phyloP scores from a whole-genome alignment of 2,888 invertebrate genomes.

The Steinernema hermaphroditum region DNA sequence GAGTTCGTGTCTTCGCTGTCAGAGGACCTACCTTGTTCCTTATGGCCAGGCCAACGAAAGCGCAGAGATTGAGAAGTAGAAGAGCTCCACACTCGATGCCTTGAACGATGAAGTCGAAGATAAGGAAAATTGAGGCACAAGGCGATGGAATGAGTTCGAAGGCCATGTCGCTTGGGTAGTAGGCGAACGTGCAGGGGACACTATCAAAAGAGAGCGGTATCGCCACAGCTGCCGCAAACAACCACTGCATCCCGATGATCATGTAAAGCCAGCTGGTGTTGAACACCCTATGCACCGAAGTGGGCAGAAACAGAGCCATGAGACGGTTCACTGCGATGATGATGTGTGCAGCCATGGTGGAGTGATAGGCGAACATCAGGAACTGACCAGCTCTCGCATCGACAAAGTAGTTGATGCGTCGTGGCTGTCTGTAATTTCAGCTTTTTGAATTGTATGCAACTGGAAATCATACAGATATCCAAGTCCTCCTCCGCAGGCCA shows the following conservation, averaged over 20 bases:
- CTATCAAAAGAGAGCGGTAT: neutral
- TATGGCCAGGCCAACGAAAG: neutral
- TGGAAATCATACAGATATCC: neutral
- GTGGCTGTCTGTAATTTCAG: neutral
- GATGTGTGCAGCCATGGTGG: constrained; percentile 11
- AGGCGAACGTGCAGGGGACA: neutral
- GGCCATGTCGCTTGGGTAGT: neutral
- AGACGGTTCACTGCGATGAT: neutral
- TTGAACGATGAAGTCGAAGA: neutral
- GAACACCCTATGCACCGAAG: neutral
- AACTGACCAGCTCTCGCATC: neutral
- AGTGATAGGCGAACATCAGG: neutral
- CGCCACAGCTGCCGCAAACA: neutral
- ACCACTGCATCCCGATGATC: neutral
- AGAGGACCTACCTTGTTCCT: neutral
- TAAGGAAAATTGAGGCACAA: neutral
- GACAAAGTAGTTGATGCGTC: neutral
- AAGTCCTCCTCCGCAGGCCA: neutral
- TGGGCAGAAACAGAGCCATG: constrained; percentile 9
- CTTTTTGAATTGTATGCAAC: neutral
- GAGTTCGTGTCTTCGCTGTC: neutral
- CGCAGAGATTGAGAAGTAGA: neutral
- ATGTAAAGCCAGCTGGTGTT: neutral
- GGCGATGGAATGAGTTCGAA: neutral
- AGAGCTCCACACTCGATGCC: neutral